These are phyloP conservation scores for Megalops cyprinoides DNA, from an alignment of 2,797 vertebrate species.

Conservation along the genomic window DNA sequence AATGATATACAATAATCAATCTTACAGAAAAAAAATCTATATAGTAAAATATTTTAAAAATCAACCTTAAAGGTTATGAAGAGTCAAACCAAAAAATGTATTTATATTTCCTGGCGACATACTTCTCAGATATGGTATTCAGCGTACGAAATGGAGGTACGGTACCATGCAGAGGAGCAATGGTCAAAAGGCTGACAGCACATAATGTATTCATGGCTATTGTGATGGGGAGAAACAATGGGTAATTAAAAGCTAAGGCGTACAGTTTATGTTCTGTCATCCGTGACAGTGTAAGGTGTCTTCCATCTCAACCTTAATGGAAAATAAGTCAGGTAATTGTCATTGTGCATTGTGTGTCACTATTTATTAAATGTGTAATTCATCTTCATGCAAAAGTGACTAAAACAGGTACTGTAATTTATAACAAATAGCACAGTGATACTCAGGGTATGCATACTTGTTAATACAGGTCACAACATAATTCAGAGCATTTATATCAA, in stretches of 20 bases:
- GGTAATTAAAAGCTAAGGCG: conserved; percentile 80
- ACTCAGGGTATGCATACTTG: conserved; percentile 26
- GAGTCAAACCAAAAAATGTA: conserved; percentile 60
- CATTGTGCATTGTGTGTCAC: conserved; percentile 75
- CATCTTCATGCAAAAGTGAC: conserved; percentile 67
- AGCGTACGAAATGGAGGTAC: conserved; percentile 68
- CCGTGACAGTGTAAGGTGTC: conserved; percentile 77
- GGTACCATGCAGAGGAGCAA: conserved; percentile 37
- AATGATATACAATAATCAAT: conserved; percentile 62
- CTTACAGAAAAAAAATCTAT: too few species aligned
- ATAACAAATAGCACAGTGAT: conserved; percentile 57
- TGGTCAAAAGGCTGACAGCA: conserved; percentile 19
- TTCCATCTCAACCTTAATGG: conserved; percentile 66
- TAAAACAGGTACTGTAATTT: conserved; percentile 72
- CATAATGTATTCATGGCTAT: conserved; percentile 68
- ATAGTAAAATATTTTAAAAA: too few species aligned
- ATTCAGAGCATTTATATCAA: conserved; percentile 29
- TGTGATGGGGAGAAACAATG: conserved; percentile 71
- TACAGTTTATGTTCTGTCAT: conserved; percentile 67
- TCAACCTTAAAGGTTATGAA: conserved; percentile 68
- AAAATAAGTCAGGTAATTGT: conserved; percentile 84
- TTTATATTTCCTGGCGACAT: too few species aligned
- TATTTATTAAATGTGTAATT: conserved; percentile 80
- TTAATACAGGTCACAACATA: conserved; percentile 50
- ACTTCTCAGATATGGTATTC: conserved; percentile 58